A percentile compares a stretch with the other conserved stretches of the same genome.
These are phyloP conservation scores for Stigmatopora argus DNA, from an alignment of 2,113 vertebrate species.

Conservation along the genomic window DNA sequence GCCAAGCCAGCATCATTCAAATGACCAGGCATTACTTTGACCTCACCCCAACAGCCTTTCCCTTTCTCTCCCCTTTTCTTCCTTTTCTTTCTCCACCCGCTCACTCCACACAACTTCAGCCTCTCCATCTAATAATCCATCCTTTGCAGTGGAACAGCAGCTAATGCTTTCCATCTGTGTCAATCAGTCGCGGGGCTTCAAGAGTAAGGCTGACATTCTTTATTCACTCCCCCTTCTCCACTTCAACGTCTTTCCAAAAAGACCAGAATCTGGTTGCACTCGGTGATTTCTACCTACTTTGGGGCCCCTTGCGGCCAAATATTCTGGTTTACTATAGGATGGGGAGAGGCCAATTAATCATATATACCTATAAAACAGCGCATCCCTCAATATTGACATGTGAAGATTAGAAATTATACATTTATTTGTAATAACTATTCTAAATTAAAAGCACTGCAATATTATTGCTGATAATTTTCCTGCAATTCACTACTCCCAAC, in stretches of 20 bases:
- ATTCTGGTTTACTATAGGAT: constrained; percentile 21
- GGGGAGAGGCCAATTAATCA: constrained; percentile 22
- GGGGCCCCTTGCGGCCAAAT: constrained; percentile 53
- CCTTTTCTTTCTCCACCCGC: constrained; percentile 8
- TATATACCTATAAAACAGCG: neutral
- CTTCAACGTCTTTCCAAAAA: constrained; percentile 52
- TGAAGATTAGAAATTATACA: neutral
- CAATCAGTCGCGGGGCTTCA: constrained; percentile 42
- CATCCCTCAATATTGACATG: neutral
- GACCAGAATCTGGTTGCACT: constrained; percentile 70
- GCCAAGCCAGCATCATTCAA: neutral
- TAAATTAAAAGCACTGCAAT: neutral
- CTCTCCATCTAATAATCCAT: constrained; percentile 58
- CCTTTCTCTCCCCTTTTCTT: neutral
- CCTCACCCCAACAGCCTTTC: neutral
- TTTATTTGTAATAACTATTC: neutral
- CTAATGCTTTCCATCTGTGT: constrained; percentile 68
- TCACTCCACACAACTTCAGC: constrained; percentile 22
- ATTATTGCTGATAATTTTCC: neutral
- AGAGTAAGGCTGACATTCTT: constrained; percentile 52
- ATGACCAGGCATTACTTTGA: neutral
- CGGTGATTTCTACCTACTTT: constrained; percentile 42
- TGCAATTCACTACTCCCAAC: too few species aligned
- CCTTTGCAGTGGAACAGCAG: constrained; percentile 48
- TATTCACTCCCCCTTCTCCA: constrained; percentile 45